Evolutionary conservation across 53 echinoderm and acorn worm species (phyloP).

Genomic region (Echinarachnius parma): DNA sequence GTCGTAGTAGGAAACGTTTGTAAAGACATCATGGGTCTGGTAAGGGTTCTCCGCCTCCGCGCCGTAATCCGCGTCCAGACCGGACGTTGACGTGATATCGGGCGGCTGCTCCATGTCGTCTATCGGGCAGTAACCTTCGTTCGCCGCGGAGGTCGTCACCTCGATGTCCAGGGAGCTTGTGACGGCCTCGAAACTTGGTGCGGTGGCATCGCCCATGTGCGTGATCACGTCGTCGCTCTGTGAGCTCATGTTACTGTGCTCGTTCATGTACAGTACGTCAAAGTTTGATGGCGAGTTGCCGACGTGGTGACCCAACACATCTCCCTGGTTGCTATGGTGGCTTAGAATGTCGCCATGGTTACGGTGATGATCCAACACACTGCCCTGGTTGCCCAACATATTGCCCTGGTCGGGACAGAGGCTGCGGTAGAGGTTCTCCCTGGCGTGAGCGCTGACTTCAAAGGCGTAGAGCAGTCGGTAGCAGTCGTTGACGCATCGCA

Average conservation of each 20-base stretch:
- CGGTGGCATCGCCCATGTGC: conserved; percentile 51
- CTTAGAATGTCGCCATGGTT: conserved; percentile 3
- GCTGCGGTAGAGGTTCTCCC: conserved; percentile 40
- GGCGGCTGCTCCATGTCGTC: conserved; percentile 6
- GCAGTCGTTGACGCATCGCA: conserved; percentile 81
- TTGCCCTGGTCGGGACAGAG: conserved; percentile 27
- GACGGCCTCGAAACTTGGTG: conserved; percentile 60
- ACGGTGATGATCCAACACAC: no score
- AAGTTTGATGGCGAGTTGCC: conserved; percentile 5
- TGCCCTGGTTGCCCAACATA: no score
- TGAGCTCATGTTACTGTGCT: conserved; percentile 47
- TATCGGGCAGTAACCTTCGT: background rate
- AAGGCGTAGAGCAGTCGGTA: conserved; percentile 93
- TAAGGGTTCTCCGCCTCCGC: background rate
- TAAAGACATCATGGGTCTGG: conserved; percentile 55
- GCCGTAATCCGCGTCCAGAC: conserved; percentile 1
- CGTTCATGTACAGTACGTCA: conserved; percentile 36
- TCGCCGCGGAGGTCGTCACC: conserved; percentile 31
- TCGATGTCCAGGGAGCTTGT: conserved; percentile 62
- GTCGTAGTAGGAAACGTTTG: conserved; percentile 60
- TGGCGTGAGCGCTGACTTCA: conserved; percentile 47
- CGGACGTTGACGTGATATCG: conserved; percentile 34
- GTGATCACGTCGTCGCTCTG: conserved; percentile 70
- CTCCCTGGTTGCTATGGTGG: background rate
- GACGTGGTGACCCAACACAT: background rate